phyloP scores from a whole-genome alignment of 2,888 invertebrate species.

The Sinelater perroti region DNA sequence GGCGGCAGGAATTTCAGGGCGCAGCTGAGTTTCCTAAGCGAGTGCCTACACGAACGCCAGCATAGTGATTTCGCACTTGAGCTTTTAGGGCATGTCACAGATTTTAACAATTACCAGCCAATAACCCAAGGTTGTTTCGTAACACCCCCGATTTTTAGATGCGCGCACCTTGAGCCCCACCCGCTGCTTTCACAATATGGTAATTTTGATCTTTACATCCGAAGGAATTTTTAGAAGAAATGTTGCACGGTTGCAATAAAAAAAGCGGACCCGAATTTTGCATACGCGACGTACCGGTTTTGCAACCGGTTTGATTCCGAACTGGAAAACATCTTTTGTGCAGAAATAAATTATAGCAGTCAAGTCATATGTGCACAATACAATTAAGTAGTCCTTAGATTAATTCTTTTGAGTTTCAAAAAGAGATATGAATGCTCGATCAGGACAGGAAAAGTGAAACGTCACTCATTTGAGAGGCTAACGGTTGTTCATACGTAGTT shows the following conservation, averaged over 20 bases:
- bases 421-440: conserved; percentile 11
- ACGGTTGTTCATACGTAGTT: conserved; percentile 18
- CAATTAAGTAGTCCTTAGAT: too few relatives aligned
- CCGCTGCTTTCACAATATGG: conserved; percentile 18
- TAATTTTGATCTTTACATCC: conserved; percentile 3
- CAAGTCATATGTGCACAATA: too few relatives aligned
- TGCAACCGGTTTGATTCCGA: neutral
- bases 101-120: neutral
- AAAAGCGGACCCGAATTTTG: conserved; percentile 1
- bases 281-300: conserved; percentile 20
- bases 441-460: conserved; percentile 32
- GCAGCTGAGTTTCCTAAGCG: conserved; percentile 3
- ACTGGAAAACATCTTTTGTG: conserved; percentile 3
- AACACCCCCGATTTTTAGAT: conserved; percentile 9
- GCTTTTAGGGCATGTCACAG: neutral
- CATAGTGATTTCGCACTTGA: too few relatives aligned
- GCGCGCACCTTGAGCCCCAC: conserved; percentile 21
- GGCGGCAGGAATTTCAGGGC: neutral
- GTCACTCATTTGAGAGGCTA: conserved; percentile 13
- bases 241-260: neutral
- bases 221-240: conserved; percentile 9
- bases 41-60: too few relatives aligned
- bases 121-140: too few relatives aligned
- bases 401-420: too few relatives aligned
- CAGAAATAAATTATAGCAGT: neutral